Base-by-base conservation (phyloP, 2,797 vertebrate species). In the Clarias laeviceps region DNA sequence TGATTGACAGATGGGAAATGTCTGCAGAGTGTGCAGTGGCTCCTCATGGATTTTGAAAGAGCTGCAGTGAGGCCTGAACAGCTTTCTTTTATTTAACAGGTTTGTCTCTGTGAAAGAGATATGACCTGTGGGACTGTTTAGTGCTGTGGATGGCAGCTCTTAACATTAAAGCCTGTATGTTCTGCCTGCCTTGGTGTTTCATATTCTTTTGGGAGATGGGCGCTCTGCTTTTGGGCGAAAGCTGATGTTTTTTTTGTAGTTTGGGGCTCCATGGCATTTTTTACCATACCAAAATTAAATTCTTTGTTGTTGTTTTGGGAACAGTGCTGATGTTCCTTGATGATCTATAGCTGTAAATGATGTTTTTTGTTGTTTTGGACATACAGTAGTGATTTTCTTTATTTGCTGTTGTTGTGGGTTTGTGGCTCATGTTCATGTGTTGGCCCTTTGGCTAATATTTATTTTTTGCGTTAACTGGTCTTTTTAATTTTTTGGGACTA, bases 1-100 rank as follows among this genome's bases (percentile, higher is more conserved):
- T 87, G 78, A 93, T 85, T 85, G 87, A 87, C 88, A 87, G 88
- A 82, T 86, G 84, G 62, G 70, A 82, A 88, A 84, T 87, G 66
- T 59, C 78, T 69, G 9, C 81, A 15, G 84, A 89, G 82, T 82
- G 59, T 34, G 40, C 62, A 4, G 32, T 34, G 6, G 73, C n/a
- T 54, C 81, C 68, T 61, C 83, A 82, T 57, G 78, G 18, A 84
- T 82, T 86, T 86, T 84, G 61, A 86, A 88, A 83, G 83, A 86
- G 78, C 80, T 65, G 34, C 56, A 22, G 20, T 65, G 59, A 56
- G 85, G 81, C 74, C 65, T 24, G 84, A 72, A 86, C 83, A 64
- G 59, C 89, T 54, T 66, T 82, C 27, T 83, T 88, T 91, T 89
- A 88, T 91, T 84, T 90, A 82, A 89, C 84, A 84, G 84, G 76